Conservation (phyloP, 2,888 invertebrate species). For the Masnerella sp. region DNA sequence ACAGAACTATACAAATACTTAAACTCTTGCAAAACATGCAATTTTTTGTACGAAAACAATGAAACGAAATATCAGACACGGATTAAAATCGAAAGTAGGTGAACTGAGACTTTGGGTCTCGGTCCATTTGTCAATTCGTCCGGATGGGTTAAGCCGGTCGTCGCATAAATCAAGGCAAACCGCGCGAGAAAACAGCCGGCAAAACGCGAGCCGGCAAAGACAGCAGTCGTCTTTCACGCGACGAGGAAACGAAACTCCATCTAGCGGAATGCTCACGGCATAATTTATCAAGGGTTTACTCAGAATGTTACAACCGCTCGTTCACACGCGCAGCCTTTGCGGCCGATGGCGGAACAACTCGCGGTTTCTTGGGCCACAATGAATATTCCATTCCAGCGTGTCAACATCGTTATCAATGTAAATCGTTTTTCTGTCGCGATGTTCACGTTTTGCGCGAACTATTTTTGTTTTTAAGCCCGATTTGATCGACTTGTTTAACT, state of each 20-base stretch:
- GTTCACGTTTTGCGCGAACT: constrained; percentile 27
- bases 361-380: constrained; percentile 53
- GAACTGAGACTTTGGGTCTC: too few species aligned
- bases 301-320: constrained; percentile 59
- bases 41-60: too few species aligned
- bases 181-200: constrained; percentile 31
- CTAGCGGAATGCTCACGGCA: constrained; percentile 63
- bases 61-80: too few species aligned
- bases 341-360: constrained; percentile 48
- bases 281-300: constrained; percentile 64
- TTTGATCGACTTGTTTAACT: too few species aligned
- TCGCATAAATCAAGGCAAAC: constrained; percentile 57
- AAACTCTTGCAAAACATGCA: too few species aligned
- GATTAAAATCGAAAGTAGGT: too few species aligned
- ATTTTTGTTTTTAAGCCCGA: too few species aligned
- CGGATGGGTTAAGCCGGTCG: constrained; percentile 30
- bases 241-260: constrained; percentile 51
- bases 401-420: constrained; percentile 56
- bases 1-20: too few species aligned
- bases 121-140: constrained; percentile 39
- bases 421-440: constrained; percentile 42
- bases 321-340: constrained; percentile 57
- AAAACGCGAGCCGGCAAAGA: constrained; percentile 48
- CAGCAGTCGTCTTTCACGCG: constrained; percentile 44
- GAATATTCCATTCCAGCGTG: constrained; percentile 51